Base-by-base conservation (phyloP, 2,797 vertebrate genomes). In the Crenuchus spilurus region DNA sequence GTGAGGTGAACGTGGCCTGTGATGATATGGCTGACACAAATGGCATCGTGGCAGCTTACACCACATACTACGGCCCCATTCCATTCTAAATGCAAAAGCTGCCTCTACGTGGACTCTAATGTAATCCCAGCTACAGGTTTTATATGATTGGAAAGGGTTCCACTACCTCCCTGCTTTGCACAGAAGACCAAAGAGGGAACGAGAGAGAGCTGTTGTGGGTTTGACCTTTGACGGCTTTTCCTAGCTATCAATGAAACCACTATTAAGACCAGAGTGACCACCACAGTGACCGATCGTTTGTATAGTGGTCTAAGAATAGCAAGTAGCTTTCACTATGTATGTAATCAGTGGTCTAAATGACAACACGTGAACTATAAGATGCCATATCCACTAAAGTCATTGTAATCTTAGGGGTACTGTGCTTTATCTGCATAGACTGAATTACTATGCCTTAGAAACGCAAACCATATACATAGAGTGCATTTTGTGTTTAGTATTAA, bases 21-120 rank as follows among this genome's bases (percentile, higher is more conserved):
- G 93, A 95, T 3, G 89, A 94, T 66, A 92, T 95, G 87, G 91
- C 95, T 0, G 93, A 95, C 2, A 92, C 92, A 0, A 79, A 89
- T 0, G 95, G 95, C 65, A 95, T 96, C 46, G 74, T 91, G 0
- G 86, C 88, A 0, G 95, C 94, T 0, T 96, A 97, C 85, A 86
- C 73, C 1, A 84, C 70, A 26, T 92, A 90, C 84, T 96, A 95
- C 14, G 92, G 95, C 67, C 89, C 89, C 0, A 76, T 93, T 0
- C 52, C 88, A 65, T 81, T 83, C 82, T 91, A 91, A 86, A 54
- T 44, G 75, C 62, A 31, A 20, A 66, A 60, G 52, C 42, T 42
- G 68, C 52, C 72, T 60, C 52, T 24, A 51, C 51, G 18, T 20
- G 28, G 30, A 64, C 49, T 48, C 30, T 48, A 54, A 65, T 10